A percentile compares a stretch with the other conserved stretches of the same genome.
Evolutionary conservation across 2,888 invertebrate genomes (phyloP).

Genomic region (Rhabditophanes sp.): DNA sequence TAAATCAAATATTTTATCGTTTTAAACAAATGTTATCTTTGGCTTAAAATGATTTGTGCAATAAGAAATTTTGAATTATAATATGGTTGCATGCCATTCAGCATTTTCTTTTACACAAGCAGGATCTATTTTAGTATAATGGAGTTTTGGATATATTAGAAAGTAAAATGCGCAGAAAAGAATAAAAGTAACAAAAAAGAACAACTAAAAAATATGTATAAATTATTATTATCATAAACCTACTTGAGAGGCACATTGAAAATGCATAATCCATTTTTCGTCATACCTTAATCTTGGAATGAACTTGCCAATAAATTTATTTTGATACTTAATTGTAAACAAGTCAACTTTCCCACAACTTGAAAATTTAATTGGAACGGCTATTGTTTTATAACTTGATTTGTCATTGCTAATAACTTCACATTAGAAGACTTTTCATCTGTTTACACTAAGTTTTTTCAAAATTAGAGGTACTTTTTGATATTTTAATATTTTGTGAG

Average conservation of each 20-base stretch:
- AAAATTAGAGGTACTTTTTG: too few species aligned
- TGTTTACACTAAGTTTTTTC: too few species aligned
- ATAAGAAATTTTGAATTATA: too few species aligned
- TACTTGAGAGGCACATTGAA: conserved; percentile 1
- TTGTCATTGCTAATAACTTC: not conserved
- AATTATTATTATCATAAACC: conserved; percentile 3
- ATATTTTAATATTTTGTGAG: too few species aligned
- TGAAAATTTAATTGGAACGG: not conserved
- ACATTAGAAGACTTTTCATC: not conserved
- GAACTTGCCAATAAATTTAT: conserved; percentile 1
- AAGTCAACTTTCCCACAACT: conserved; percentile 1
- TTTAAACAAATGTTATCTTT: too few species aligned
- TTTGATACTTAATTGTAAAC: not conserved
- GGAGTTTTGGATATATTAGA: conserved; percentile 38
- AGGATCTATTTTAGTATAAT: conserved; percentile 23
- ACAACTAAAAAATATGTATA: conserved; percentile 23
- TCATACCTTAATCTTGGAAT: conserved; percentile 3
- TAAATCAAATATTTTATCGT: too few species aligned
- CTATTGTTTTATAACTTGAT: not conserved
- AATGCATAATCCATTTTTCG: not conserved
- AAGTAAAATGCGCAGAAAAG: conserved; percentile 41
- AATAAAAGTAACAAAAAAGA: conserved; percentile 41
- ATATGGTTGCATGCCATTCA: conserved; percentile 37
- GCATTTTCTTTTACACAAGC: conserved; percentile 26
- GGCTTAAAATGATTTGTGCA: too few species aligned